Percentiles rank a stretch among this genome's conserved stretches.
phyloP scores from a whole-genome alignment of 2,888 invertebrate genomes.

The Leucophenga montana region DNA sequence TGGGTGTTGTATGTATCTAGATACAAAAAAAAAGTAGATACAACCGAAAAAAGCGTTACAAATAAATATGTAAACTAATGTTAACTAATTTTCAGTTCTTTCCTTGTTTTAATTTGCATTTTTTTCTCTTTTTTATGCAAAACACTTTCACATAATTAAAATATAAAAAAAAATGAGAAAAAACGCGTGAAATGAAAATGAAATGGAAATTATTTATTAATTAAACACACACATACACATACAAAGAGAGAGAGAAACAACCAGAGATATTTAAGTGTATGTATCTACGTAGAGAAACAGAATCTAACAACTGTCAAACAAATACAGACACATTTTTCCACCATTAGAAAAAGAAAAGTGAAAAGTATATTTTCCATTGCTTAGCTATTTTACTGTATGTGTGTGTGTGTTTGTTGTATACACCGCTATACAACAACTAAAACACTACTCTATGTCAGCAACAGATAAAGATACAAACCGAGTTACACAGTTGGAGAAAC shows the following conservation, averaged over 20 bases:
- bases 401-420: neutral
- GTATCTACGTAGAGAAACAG: constrained; percentile 23
- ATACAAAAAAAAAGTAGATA: constrained; percentile 27
- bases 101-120: constrained; percentile 22
- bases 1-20: constrained; percentile 1
- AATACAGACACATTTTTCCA: neutral
- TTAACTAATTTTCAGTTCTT: constrained; percentile 60
- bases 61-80: constrained; percentile 42
- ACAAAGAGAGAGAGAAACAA: neutral
- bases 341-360: constrained; percentile 20
- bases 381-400: neutral
- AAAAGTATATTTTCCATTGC: constrained; percentile 16
- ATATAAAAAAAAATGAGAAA: constrained; percentile 58
- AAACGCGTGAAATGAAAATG: constrained; percentile 54
- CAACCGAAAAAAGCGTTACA: constrained; percentile 19
- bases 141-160: constrained; percentile 35
- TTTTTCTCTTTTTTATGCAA: constrained; percentile 30
- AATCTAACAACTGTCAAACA: constrained; percentile 13
- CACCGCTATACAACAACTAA: neutral
- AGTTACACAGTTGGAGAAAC: neutral
- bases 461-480: neutral
- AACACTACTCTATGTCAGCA: neutral
- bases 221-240: constrained; percentile 36
- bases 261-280: neutral
- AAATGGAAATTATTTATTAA: constrained; percentile 65